These are phyloP conservation scores for Trichomalopsis sarcophagae DNA, from an alignment of 1,140 invertebrate species.

Conservation along the genomic window DNA sequence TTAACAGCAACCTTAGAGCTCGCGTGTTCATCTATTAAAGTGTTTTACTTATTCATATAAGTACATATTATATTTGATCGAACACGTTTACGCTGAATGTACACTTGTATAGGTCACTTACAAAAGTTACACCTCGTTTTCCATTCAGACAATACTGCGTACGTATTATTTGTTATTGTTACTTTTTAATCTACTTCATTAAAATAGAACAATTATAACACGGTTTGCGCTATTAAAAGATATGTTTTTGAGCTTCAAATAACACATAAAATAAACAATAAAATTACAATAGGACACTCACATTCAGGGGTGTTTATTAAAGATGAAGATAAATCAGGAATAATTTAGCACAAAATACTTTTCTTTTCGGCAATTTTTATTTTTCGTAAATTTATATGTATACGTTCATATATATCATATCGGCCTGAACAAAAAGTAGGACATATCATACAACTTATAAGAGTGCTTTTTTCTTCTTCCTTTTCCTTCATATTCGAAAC, in stretches of 20 bases:
- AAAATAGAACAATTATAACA: background rate
- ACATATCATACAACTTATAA: background rate
- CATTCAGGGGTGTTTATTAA: background rate
- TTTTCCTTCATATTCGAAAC: background rate
- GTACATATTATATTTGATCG: constrained; percentile 48
- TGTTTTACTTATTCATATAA: background rate
- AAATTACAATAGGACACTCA: background rate
- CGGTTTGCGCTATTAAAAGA: background rate
- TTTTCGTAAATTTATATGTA: background rate
- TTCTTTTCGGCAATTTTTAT: constrained; percentile 31
- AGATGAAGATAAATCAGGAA: background rate
- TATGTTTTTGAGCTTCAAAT: background rate
- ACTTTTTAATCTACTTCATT: background rate
- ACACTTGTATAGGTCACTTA: constrained; percentile 48
- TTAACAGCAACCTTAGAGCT: no score
- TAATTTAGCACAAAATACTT: constrained; percentile 14
- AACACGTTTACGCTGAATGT: constrained; percentile 54
- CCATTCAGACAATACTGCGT: constrained; percentile 42
- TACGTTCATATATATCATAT: background rate
- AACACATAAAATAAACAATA: background rate
- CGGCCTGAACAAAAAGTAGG: background rate
- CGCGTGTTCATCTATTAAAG: background rate
- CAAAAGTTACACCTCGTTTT: constrained; percentile 52
- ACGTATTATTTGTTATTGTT: constrained; percentile 27
- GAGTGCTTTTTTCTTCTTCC: background rate